Base-by-base conservation (phyloP, 2,888 invertebrate genomes). In the Agriopis leucophaearia region DNA sequence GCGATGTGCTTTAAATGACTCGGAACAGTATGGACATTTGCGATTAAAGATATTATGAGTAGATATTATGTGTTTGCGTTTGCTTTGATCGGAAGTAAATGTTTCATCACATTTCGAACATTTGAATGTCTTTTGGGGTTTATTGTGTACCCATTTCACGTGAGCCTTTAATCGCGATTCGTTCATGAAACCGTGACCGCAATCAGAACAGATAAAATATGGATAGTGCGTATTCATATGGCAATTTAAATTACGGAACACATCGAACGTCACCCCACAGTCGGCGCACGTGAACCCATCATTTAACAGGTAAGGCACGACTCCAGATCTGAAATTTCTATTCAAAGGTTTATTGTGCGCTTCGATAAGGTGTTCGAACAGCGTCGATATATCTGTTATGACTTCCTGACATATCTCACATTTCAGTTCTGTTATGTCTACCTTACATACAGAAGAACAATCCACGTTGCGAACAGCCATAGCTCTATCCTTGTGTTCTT, bases 201-300 rank as follows among this genome's bases (percentile, higher is more conserved):
- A 85, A 6, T 80, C 69, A 0, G 82, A 79, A 52, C 91, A 91
- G 1, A 84, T 66, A 57, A 76, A 88, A 72, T 87, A 87, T 35
- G 79, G 81, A 48, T 80, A 87, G 63, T 91, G 89, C 0, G 60
- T 68, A 13, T 83, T 82, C 85, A 88, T 87, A 54, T 91, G 90
- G 16, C 81, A 78, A 12, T 56, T 64, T 74, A 64, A 6, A 82
- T 71, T 27, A 0, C 38, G 52, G 44, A 66, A 66, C 6, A 40
- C 10, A 12, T 66, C 44, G 16, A 59, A 60, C 1, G 0, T 35
- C 27, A 61, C 12, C 36, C 58, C 35, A 58, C 59, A 54, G 6
- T 56, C 55, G 35, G 66, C 38, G 48, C 71, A 73, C 2, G 16
- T 51, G 48, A 70, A 71, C 55, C 57, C 66, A 36, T 62, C 66